Conservation (phyloP, 1,140 invertebrate species). For the Macrotrachela quadricornifera region DNA sequence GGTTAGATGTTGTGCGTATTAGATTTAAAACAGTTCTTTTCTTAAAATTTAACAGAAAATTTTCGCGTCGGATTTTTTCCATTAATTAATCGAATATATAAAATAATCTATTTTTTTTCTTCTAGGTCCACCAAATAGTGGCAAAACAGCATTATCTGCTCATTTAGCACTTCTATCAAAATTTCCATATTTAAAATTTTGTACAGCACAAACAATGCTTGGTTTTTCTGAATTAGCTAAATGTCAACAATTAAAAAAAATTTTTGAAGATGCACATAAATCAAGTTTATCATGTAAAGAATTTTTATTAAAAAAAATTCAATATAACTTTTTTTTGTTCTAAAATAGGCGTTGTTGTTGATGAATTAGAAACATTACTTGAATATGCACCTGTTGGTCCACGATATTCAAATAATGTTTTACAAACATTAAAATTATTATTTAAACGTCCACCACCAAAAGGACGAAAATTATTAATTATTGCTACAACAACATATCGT, state of each 20-base stretch:
- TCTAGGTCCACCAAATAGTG: constrained; percentile 53
- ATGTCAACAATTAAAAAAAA: constrained; percentile 74
- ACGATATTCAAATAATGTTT: constrained; percentile 80
- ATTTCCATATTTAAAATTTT: constrained; percentile 93
- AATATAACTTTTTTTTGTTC: no score
- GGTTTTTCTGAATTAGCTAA: constrained; percentile 87
- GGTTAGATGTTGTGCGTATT: no score
- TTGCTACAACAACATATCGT: constrained; percentile 6
- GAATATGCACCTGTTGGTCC: constrained; percentile 95
- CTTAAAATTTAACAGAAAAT: no score
- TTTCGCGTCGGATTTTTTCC: no score
- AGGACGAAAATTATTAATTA: constrained; percentile 4
- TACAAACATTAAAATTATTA: constrained; percentile 78
- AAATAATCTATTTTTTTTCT: no score
- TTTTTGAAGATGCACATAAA: constrained; percentile 96
- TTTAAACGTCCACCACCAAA: constrained; percentile 75
- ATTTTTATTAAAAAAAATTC: no score
- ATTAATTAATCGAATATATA: no score
- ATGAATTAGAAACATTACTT: constrained; percentile 77
- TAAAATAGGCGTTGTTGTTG: constrained; percentile 50
- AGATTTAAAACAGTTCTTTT: no score
- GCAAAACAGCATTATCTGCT: constrained; percentile 88
- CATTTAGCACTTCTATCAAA: constrained; percentile 81
- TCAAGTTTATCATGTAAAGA: constrained; percentile 61
- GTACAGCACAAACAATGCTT: constrained; percentile 91